Base-by-base conservation (phyloP, 92 coral and sea anemone genomes). In the Epizoanthus illoricatus region DNA sequence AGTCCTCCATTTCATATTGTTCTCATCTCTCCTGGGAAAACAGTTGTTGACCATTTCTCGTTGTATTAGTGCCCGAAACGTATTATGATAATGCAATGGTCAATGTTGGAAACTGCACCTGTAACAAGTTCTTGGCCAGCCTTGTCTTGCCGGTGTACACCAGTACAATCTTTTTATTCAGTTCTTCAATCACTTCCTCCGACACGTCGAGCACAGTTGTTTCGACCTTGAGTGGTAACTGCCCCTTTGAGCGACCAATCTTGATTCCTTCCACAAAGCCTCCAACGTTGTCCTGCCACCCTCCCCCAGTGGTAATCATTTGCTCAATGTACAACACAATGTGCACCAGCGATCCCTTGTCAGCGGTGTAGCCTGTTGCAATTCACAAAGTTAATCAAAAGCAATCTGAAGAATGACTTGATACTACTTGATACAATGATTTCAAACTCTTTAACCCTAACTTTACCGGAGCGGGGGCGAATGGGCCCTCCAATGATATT, bases 241-340 rank as follows among this genome's bases (percentile, higher is more conserved):
- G 52, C 23, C 91, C 90, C 73, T 87, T 88, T 79, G 99, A 93
- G 15, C 97, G 94, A 45, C 92, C 92, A 23, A 94, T 89, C 84
- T 96, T 96, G 74, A 96, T 87, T 71, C 99, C 98, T 21, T 95
- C 97, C 69, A 89, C 90, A 75, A 96, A 91, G 49, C 99, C 99
- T 52, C 99, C 99, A 7, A 96, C 99, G 33, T 96, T 94, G 65
- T 96, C 99, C 86, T 96, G 99, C 99, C 99, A 96, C 23, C 99
- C 99, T 23, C 99, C 99, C 47, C 98, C 99, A 70, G 98, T 94
- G 20, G 99, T 96, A 40, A 96, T 65, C 99, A 96, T 96, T 81
- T 96, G 99, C 83, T 96, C 99, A n/a, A 96, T 88, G 54, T 93
- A 87, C 89, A 96, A 64, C 60, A 96, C 99, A 28, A 94, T 90